A percentile compares a stretch with the other conserved stretches of the same genome.
phyloP scores from a whole-genome alignment of 2,888 invertebrate species.

The Athalia rosae region DNA sequence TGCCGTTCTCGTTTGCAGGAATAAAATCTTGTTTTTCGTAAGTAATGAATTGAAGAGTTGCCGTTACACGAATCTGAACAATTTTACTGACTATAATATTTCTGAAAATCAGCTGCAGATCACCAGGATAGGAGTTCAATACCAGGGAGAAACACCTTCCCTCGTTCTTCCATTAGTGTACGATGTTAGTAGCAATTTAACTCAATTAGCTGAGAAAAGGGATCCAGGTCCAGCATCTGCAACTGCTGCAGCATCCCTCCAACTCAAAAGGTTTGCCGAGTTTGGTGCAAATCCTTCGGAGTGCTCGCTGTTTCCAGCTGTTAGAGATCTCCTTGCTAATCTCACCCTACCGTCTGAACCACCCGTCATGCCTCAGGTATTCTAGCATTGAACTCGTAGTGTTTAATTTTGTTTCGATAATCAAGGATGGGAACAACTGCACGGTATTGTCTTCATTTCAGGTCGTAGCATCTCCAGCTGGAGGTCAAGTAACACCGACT shows the following conservation, averaged over 20 bases:
- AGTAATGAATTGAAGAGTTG: constrained; percentile 70
- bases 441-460: constrained; percentile 54
- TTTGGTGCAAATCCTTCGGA: constrained; percentile 82
- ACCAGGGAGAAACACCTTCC: constrained; percentile 81
- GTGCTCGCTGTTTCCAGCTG: constrained; percentile 93
- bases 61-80: constrained; percentile 24
- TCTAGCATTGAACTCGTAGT: background rate
- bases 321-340: constrained; percentile 90
- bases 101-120: constrained; percentile 80
- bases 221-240: constrained; percentile 79
- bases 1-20: constrained; percentile 88
- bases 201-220: constrained; percentile 89
- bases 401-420: background rate
- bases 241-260: constrained; percentile 79
- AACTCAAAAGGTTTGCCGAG: constrained; percentile 84
- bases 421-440: background rate
- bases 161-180: constrained; percentile 93
- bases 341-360: constrained; percentile 88
- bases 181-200: constrained; percentile 89
- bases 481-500: constrained; percentile 74
- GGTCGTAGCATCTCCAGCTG: constrained; percentile 74
- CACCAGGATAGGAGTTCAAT: constrained; percentile 80
- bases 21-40: constrained; percentile 95
- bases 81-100: constrained; percentile 30
- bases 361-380: constrained; percentile 75